Evolutionary conservation across 2,888 invertebrate genomes (phyloP), one percentile per base, ranked within the genome.

Genomic region (Oscheius sp.): DNA sequence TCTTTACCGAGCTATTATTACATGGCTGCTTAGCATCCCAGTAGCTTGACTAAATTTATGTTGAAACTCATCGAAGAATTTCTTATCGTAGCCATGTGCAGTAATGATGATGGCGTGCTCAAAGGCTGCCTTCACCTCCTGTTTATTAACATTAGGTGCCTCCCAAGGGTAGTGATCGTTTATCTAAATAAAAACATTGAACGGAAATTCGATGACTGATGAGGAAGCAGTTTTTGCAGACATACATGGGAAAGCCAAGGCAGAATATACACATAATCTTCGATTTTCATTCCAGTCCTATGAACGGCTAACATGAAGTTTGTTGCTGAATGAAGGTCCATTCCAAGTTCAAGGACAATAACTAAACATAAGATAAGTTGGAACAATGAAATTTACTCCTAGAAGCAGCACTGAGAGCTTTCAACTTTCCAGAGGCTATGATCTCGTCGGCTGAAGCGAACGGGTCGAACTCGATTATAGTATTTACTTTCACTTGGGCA

Each of bases 101-200:
- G 85, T 84, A 70, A 84, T 84, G n/a, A 84, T 77, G 32, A 84
- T 82, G 1, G 80, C 72, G 47, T 80, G 75, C 61, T 85, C 85
- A 66, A 76, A 85, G 22, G 85, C 82, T 3, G 68, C 59, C 38
- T 81, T 78, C 47, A 82, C 82, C 71, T 83, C 83, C 36, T 77
- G 74, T 54, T 84, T 85, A 59, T 84, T 85, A 28, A 85, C 74
- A 63, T 80, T 83, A 5, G 75, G 71, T 2, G 83, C 78, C 67
- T 84, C 84, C 84, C 84, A 84, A 0, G 84, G 84, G 62, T 84
- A 82, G 64, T 84, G 82, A 38, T 84, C 84, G 69, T 82, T 76
- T 54, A 74, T 69, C 82, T 82, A 44, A 62, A 69, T 62, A 4
- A 6, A 26, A 9, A 24, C 24, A 17, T 24, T 2, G 22, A 47